Conservation (phyloP, 2,888 invertebrate genomes). For the Isoperla grammatica region DNA sequence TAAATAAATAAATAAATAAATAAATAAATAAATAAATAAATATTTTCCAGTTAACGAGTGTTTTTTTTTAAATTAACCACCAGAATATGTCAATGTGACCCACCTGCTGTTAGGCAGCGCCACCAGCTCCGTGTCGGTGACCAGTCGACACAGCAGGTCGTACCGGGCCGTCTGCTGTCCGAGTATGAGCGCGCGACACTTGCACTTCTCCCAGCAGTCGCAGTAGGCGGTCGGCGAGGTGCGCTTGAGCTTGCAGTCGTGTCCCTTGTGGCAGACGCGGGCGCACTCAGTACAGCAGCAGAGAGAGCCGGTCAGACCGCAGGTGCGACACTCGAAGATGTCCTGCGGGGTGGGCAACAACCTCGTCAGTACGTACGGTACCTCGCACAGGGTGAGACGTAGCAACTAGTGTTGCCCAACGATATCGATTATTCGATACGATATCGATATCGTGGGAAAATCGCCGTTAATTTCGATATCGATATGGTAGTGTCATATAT, state of each 20-base stretch:
- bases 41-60: too few species aligned
- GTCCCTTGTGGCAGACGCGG: slow-evolving; percentile 93
- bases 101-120: slow-evolving; percentile 86
- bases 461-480: too few species aligned
- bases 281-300: slow-evolving; percentile 99
- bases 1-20: too few species aligned
- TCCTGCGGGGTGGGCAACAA: slow-evolving; percentile 65
- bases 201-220: slow-evolving; percentile 99
- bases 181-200: slow-evolving; percentile 91
- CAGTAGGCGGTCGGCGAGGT: slow-evolving; percentile 99
- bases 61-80: too few species aligned
- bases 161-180: slow-evolving; percentile 82
- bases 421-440: too few species aligned
- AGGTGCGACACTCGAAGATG: slow-evolving; percentile 98
- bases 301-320: slow-evolving; percentile 88
- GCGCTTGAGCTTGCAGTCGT: slow-evolving; percentile 90
- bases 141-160: slow-evolving; percentile 73
- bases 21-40: too few species aligned
- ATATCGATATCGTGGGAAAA: too few species aligned
- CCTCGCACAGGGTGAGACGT: too few species aligned
- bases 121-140: slow-evolving; percentile 87
- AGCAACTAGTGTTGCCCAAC: too few species aligned
- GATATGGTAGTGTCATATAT: too few species aligned
- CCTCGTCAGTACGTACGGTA: too few species aligned
- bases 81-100: too few species aligned